Evolutionary conservation across 2,797 vertebrate genomes (phyloP).

Genomic region (Coluber constrictor): DNA sequence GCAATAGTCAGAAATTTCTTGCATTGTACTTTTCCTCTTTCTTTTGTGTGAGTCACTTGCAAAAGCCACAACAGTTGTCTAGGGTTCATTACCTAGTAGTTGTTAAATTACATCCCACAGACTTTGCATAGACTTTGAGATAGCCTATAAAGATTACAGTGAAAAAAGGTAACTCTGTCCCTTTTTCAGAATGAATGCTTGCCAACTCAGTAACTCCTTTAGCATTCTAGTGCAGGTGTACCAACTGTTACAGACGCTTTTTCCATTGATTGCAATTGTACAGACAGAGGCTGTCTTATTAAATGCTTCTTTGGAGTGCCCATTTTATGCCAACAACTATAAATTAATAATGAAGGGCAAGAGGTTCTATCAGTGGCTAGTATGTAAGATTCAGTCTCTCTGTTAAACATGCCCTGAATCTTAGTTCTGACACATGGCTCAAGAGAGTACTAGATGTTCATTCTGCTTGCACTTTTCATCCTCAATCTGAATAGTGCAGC

Average conservation of each 20-base stretch:
- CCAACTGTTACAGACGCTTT: not conserved
- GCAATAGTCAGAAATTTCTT: not conserved
- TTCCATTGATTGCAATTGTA: not conserved
- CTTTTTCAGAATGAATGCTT: not conserved
- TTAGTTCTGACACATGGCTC: not conserved
- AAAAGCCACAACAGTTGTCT: not conserved
- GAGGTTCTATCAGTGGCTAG: not conserved
- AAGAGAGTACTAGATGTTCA: not conserved
- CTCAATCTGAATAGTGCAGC: not conserved
- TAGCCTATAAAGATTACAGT: not conserved
- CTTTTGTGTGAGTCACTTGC: rapidly evolving
- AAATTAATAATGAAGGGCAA: not conserved
- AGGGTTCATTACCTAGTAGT: not conserved
- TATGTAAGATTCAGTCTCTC: not conserved
- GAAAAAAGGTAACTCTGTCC: not conserved
- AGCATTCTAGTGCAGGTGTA: not conserved
- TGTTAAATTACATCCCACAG: not conserved
- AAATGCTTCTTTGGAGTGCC: not conserved
- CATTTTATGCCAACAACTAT: not conserved
- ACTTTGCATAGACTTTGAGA: rapidly evolving
- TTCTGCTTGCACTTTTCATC: not conserved
- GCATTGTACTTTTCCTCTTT: not conserved
- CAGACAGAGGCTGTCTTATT: not conserved
- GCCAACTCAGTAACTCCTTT: not conserved
- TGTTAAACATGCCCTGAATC: not conserved